Conservation (phyloP, 2,888 invertebrate species). For the Corbicula japonica region DNA sequence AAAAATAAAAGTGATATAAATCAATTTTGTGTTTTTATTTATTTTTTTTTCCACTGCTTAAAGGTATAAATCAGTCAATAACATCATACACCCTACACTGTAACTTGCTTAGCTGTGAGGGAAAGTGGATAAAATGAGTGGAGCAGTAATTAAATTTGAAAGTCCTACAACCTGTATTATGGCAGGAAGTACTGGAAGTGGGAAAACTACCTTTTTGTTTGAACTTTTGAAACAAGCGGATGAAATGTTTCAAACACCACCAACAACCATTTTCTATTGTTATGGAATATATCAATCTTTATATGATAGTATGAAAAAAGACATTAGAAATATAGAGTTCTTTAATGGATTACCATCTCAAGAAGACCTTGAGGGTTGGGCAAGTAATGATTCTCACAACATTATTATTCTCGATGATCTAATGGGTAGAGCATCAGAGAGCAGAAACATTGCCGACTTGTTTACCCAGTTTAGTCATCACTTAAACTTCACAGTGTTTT, state of each 20-base stretch:
- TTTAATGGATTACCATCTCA: no score
- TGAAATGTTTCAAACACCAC: background rate
- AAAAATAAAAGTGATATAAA: no score
- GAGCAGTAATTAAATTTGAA: slow-evolving; percentile 23
- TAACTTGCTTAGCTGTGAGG: no score
- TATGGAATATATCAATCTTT: slow-evolving; percentile 12
- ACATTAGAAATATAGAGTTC: slow-evolving; percentile 13
- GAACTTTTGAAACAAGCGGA: slow-evolving; percentile 18
- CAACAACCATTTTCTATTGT: slow-evolving; percentile 3
- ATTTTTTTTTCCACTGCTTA: no score
- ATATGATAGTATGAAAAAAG: slow-evolving; percentile 14
- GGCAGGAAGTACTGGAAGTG: background rate
- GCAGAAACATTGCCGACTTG: slow-evolving; percentile 43
- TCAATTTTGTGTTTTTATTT: no score
- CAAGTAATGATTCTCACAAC: no score
- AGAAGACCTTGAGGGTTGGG: no score
- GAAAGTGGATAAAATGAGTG: no score
- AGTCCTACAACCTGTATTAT: slow-evolving; percentile 7
- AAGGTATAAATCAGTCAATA: no score
- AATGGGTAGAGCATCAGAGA: no score
- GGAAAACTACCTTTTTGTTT: slow-evolving; percentile 9
- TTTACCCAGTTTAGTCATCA: slow-evolving; percentile 56
- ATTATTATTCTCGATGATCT: no score
- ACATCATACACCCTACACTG: no score
- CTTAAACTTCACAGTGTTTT: slow-evolving; percentile 38